Conservation (phyloP, 1,140 invertebrate species). For the Ceratoteleas bidentatus region DNA sequence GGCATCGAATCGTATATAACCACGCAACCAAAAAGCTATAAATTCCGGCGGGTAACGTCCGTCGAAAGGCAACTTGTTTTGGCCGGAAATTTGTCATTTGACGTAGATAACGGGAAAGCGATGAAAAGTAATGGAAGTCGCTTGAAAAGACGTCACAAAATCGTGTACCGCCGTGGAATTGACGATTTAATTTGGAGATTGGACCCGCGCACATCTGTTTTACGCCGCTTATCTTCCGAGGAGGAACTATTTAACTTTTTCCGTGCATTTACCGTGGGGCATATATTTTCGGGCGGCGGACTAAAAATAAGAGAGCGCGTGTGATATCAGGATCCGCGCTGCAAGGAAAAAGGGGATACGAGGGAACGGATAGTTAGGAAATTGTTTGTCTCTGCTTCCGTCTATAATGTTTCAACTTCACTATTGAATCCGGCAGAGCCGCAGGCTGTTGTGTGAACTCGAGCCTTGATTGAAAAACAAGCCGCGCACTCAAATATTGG, state of each 20-base stretch:
- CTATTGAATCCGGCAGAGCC: constrained; percentile 76
- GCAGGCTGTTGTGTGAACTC: constrained; percentile 79
- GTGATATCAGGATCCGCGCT: constrained; percentile 47
- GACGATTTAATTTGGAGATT: constrained; percentile 52
- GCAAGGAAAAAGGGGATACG: constrained; percentile 56
- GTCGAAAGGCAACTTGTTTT: neutral
- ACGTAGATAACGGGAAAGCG: constrained; percentile 1
- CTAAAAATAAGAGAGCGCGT: constrained; percentile 52
- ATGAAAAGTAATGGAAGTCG: constrained; percentile 19
- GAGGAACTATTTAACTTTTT: constrained; percentile 49
- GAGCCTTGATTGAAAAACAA: constrained; percentile 77
- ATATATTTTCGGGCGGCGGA: constrained; percentile 43
- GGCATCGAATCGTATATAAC: neutral
- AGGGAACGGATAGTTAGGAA: constrained; percentile 70
- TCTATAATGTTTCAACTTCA: constrained; percentile 73
- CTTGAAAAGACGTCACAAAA: neutral
- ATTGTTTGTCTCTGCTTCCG: constrained; percentile 77
- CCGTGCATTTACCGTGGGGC: constrained; percentile 13
- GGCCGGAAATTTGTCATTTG: constrained; percentile 10
- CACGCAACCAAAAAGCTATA: neutral
- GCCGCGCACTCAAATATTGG: constrained; percentile 79
- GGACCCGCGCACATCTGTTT: constrained; percentile 33
- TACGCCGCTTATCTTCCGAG: constrained; percentile 34
- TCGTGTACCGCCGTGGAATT: constrained; percentile 13
- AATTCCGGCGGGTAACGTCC: neutral